These are phyloP conservation scores for Oscheius sp. DNA, from an alignment of 2,888 invertebrate genomes.

Conservation along the genomic window DNA sequence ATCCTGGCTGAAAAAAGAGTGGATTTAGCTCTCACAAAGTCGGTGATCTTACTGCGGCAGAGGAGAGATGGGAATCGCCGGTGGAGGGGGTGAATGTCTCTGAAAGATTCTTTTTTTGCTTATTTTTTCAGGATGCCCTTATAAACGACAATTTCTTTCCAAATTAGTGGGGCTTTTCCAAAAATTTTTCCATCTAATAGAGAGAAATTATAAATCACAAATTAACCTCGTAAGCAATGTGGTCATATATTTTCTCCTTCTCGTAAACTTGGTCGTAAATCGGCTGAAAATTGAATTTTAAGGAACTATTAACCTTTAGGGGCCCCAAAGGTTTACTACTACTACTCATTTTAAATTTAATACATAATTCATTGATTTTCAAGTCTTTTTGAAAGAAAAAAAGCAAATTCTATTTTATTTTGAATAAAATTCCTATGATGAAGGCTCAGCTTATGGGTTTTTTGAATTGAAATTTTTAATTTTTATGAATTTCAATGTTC, in stretches of 20 bases:
- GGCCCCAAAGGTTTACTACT: too few relatives aligned
- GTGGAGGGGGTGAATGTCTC: background rate
- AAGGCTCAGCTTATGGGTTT: too few relatives aligned
- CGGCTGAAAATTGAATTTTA: background rate
- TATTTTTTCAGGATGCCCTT: background rate
- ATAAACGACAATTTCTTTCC: background rate
- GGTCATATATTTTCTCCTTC: constrained; percentile 22
- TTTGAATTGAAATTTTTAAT: too few relatives aligned
- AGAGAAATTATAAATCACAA: background rate
- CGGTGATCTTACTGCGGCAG: background rate
- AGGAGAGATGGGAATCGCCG: background rate
- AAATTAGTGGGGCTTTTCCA: background rate
- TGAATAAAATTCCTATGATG: too few relatives aligned
- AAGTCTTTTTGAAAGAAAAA: too few relatives aligned
- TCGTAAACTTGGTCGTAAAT: constrained; percentile 30
- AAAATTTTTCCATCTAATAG: background rate
- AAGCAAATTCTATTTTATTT: too few relatives aligned
- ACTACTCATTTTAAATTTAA: too few relatives aligned
- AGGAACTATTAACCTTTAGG: too few relatives aligned
- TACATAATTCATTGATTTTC: too few relatives aligned
- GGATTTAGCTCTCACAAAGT: too few relatives aligned
- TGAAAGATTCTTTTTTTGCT: background rate
- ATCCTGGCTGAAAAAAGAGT: too few relatives aligned
- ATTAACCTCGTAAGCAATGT: constrained; percentile 8
- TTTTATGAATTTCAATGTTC: too few relatives aligned